Percentiles rank a stretch among this genome's conserved stretches.
phyloP scores from a whole-genome alignment of 2,797 vertebrate genomes.

The Hipposideros larvatus region DNA sequence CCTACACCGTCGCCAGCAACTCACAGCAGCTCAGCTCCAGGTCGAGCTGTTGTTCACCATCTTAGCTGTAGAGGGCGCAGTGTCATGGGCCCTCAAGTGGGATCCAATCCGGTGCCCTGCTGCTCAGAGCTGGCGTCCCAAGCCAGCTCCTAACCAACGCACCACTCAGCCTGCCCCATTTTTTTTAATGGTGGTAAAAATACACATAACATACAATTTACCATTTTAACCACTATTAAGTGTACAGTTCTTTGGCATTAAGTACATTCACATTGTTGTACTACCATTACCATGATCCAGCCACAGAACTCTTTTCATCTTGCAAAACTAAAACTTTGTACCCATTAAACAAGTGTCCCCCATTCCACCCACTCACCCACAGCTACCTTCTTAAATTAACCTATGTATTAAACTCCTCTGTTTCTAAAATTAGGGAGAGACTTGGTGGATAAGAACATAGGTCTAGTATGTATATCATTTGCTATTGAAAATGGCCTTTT shows the following conservation, averaged over 20 bases:
- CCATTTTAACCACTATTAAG: background rate
- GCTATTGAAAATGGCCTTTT: constrained; percentile 3
- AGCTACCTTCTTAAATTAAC: background rate
- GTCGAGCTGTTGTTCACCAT: no score
- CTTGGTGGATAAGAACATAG: background rate
- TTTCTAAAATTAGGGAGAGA: background rate
- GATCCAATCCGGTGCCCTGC: no score
- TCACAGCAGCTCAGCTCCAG: no score
- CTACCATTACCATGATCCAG: background rate
- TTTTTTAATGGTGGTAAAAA: background rate
- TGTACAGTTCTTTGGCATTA: background rate
- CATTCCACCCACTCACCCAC: background rate
- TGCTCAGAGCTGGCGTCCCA: no score
- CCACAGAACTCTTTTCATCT: background rate
- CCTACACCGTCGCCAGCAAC: no score
- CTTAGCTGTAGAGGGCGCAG: no score
- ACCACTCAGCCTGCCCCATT: no score
- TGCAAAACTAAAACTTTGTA: background rate
- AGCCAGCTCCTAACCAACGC: no score
- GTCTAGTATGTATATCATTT: background rate
- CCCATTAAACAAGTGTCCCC: background rate
- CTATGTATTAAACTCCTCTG: background rate
- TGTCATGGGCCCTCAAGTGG: no score
- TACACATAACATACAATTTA: background rate
- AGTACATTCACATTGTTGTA: background rate